A percentile compares a stretch with the other conserved stretches of the same genome.
Conservation (phyloP, 2,113 vertebrate genomes). For the Raja brachyura region DNA sequence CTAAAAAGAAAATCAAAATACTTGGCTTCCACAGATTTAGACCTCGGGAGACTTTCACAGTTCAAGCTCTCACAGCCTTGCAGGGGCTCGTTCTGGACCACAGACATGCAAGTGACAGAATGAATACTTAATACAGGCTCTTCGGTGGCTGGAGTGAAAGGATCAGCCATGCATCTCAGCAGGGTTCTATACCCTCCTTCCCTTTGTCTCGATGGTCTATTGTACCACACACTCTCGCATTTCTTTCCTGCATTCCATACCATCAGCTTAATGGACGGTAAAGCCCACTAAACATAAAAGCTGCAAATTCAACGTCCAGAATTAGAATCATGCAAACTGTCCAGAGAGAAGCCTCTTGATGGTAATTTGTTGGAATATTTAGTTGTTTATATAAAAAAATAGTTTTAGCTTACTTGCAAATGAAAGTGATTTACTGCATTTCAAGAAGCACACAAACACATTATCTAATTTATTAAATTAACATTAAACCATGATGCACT, state of each 20-base stretch:
- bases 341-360: not conserved
- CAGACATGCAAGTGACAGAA: not conserved
- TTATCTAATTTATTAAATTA: not conserved
- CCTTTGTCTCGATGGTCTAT: not conserved
- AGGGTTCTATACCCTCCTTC: not conserved
- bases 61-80: not conserved
- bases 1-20: not conserved
- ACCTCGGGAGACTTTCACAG: not conserved
- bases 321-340: not conserved
- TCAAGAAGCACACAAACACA: not conserved
- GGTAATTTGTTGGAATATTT: not conserved
- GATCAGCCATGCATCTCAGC: not conserved
- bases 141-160: not conserved
- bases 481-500: not conserved
- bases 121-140: not conserved
- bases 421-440: not conserved
- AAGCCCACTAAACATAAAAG: not conserved
- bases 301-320: not conserved
- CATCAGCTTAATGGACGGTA: not conserved
- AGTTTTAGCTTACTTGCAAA: not conserved
- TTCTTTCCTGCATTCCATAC: not conserved
- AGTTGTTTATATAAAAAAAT: not conserved
- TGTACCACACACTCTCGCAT: not conserved
- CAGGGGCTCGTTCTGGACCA: not conserved
- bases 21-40: not conserved